Evolutionary conservation across 53 echinoderm and acorn worm genomes (phyloP).

Genomic region (Echinarachnius parma): DNA sequence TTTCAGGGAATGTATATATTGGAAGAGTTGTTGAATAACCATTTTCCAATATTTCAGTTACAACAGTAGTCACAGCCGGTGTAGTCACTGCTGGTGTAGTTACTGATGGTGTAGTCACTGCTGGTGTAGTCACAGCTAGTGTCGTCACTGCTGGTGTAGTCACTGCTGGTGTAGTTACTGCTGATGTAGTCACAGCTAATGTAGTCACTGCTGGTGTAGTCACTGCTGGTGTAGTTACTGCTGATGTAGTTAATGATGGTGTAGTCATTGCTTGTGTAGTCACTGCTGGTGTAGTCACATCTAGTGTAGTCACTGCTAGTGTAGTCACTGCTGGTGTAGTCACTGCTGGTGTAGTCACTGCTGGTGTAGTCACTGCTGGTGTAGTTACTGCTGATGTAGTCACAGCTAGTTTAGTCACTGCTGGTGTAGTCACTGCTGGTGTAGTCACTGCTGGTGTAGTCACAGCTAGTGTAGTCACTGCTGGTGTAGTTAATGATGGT

Average conservation of each 20-base stretch:
- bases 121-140: constrained; percentile 18
- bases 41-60: no score
- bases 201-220: neutral
- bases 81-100: constrained; percentile 44
- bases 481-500: neutral
- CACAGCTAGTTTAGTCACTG: neutral
- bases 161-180: constrained; percentile 2
- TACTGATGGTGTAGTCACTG: constrained; percentile 11
- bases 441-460: neutral
- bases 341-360: constrained; percentile 12
- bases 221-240: neutral
- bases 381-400: constrained; percentile 18
- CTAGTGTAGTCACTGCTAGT: no score
- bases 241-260: neutral
- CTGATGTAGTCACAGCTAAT: constrained; percentile 6
- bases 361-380: neutral
- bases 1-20: no score
- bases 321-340: constrained; percentile 36
- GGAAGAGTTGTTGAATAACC: no score
- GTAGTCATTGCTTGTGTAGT: neutral
- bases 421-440: neutral
- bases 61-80: constrained; percentile 23
- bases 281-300: no score
- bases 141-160: constrained; percentile 31
- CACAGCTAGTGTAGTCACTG: constrained; percentile 3